Percentiles rank a stretch among this genome's conserved stretches.
Conservation (phyloP, 2,113 vertebrate genomes). For the Cyanocitta stelleri region DNA sequence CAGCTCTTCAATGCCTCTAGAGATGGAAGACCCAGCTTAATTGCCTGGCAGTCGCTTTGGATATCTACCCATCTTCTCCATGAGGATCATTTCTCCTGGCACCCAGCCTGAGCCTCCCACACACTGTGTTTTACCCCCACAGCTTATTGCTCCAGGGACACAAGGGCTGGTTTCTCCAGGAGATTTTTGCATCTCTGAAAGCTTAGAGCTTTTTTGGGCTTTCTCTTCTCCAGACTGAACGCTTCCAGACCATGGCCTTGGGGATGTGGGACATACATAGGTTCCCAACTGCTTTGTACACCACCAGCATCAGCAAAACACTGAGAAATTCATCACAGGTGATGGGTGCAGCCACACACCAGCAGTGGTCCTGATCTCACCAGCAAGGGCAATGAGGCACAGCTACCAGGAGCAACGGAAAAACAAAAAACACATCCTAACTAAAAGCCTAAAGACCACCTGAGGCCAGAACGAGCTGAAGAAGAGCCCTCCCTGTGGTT, state of each 20-base stretch:
- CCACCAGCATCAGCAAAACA: not conserved
- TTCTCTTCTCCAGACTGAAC: not conserved
- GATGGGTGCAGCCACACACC: not conserved
- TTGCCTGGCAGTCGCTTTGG: not conserved
- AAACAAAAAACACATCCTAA: not conserved
- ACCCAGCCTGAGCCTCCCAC: not conserved
- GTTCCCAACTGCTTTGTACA: not conserved
- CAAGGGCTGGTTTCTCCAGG: not conserved
- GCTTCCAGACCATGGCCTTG: not conserved
- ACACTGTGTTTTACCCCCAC: not conserved
- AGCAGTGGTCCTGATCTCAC: not conserved
- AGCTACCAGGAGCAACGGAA: not conserved
- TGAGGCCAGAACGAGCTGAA: not conserved
- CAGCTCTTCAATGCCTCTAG: not conserved
- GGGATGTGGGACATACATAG: not conserved
- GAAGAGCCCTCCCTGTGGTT: not conserved
- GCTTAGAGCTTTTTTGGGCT: fast-evolving
- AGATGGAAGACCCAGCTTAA: not conserved
- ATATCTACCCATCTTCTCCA: not conserved
- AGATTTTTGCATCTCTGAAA: not conserved
- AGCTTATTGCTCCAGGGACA: not conserved
- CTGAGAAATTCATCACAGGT: not conserved
- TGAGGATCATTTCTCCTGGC: not conserved
- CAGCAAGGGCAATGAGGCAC: fast-evolving
- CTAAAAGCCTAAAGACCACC: not conserved